Evolutionary conservation across 1,140 invertebrate species (phyloP).

Genomic region (Zaprionus lachaisei): DNA sequence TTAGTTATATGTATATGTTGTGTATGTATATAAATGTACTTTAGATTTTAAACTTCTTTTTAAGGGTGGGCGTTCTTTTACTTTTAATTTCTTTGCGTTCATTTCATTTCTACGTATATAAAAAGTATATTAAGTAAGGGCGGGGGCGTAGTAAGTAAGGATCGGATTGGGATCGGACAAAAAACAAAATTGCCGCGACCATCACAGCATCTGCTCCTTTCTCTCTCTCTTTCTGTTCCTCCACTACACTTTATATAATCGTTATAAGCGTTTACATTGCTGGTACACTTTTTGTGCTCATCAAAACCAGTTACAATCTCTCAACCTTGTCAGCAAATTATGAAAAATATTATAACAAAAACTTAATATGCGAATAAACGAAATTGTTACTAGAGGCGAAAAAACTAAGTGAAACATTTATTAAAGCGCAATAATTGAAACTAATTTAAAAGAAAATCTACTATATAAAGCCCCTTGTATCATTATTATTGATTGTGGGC

Average conservation of each 20-base stretch:
- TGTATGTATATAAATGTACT: conserved; percentile 34
- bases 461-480: background rate
- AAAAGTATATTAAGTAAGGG: conserved; percentile 25
- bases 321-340: conserved; percentile 21
- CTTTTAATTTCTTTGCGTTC: conserved; percentile 30
- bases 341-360: conserved; percentile 64
- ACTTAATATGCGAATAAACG: conserved; percentile 54
- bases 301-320: background rate
- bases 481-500: background rate
- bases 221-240: background rate
- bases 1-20: conserved; percentile 33
- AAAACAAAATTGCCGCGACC: conserved; percentile 15
- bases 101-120: conserved; percentile 37
- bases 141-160: background rate
- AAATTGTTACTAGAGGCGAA: conserved; percentile 16
- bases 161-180: conserved; percentile 6
- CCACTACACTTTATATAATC: conserved; percentile 12
- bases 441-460: conserved; percentile 3
- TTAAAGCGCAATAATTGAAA: conserved; percentile 1
- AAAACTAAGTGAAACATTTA: conserved; percentile 8
- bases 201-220: background rate
- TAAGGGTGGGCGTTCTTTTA: conserved; percentile 68
- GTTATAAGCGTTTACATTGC: conserved; percentile 32
- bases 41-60: conserved; percentile 53
- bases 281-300: background rate